Conservation (phyloP, 2,797 vertebrate species). For the Thamnophis elegans region DNA sequence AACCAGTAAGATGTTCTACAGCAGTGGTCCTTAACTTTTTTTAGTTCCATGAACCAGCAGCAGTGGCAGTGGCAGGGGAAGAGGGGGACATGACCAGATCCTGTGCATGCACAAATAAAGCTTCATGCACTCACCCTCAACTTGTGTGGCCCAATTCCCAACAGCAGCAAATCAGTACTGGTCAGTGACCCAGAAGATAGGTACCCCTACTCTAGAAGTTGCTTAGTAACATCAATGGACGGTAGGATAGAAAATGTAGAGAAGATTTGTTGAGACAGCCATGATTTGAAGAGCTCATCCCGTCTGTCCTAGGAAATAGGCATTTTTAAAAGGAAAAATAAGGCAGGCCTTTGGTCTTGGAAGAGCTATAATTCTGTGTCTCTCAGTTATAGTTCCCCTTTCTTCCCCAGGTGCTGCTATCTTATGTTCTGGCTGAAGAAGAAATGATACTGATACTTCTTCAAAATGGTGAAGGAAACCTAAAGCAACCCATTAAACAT, state of each 20-base stretch:
- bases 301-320: background rate
- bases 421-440: background rate
- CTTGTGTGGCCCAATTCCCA: no score
- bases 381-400: background rate
- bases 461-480: background rate
- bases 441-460: background rate
- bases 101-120: no score
- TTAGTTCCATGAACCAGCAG: no score
- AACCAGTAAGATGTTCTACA: background rate
- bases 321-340: background rate
- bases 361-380: background rate
- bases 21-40: no score
- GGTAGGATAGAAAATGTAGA: background rate
- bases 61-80: no score
- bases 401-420: background rate
- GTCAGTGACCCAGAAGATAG: no score
- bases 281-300: background rate
- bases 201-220: background rate
- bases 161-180: no score
- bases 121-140: no score
- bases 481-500: background rate
- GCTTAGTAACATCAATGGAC: background rate
- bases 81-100: no score
- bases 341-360: background rate
- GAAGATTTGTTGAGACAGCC: background rate